phyloP scores from a whole-genome alignment of 2,113 vertebrate genomes.

The Alces alces region DNA sequence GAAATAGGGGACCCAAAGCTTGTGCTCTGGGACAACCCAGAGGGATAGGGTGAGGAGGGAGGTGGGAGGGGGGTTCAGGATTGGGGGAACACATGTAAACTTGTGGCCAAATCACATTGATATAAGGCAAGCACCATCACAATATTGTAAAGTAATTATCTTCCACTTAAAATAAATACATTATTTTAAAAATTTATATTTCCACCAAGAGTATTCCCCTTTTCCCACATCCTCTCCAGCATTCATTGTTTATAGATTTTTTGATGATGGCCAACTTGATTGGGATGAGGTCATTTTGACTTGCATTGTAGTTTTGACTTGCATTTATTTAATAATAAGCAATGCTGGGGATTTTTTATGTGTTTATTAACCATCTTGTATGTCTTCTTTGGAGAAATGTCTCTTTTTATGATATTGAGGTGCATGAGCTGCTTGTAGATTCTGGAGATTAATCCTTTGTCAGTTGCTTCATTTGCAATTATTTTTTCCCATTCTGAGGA shows the following conservation, averaged over 20 bases:
- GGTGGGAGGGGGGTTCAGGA: too few relatives aligned
- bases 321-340: neutral
- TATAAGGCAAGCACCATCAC: too few relatives aligned
- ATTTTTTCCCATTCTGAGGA: neutral
- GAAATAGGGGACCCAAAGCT: neutral
- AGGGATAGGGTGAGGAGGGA: neutral
- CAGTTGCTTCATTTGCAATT: neutral
- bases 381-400: neutral
- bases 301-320: neutral
- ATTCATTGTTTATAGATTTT: neutral
- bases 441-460: neutral
- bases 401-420: neutral
- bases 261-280: neutral
- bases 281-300: neutral
- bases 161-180: neutral
- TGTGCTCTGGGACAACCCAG: neutral
- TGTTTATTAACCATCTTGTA: neutral
- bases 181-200: neutral
- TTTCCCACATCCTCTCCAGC: neutral
- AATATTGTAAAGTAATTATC: neutral
- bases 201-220: neutral
- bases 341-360: neutral
- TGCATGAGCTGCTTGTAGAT: neutral
- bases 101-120: too few relatives aligned
- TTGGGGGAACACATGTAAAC: too few relatives aligned